These are phyloP conservation scores for Epizoanthus illoricatus DNA, from an alignment of 92 coral and sea anemone genomes.

Conservation along the genomic window DNA sequence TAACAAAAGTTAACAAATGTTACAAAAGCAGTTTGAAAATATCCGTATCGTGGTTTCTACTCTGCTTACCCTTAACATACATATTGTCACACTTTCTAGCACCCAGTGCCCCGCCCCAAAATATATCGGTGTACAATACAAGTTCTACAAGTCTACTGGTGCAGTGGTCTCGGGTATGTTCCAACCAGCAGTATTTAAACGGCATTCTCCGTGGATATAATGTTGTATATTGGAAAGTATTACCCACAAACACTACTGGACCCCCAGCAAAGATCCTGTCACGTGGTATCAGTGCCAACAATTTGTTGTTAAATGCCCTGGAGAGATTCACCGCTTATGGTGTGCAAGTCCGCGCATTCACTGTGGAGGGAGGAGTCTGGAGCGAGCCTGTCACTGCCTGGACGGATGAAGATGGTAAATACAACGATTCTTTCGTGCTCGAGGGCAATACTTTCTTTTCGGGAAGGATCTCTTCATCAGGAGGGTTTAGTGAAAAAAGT, in stretches of 20 bases:
- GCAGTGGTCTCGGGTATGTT: conserved; percentile 15
- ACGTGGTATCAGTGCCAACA: not conserved
- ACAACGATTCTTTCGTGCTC: too few relatives aligned
- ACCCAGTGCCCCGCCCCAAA: conserved; percentile 19
- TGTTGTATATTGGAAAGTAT: conserved; percentile 14
- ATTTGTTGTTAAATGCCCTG: not conserved
- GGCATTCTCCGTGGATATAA: conserved; percentile 33
- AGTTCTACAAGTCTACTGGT: conserved; percentile 32
- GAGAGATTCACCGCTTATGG: conserved; percentile 14
- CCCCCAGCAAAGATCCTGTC: not conserved
- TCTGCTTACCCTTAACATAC: too few relatives aligned
- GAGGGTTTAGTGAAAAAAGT: too few relatives aligned
- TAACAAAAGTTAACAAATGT: too few relatives aligned
- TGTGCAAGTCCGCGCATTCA: conserved; percentile 23
- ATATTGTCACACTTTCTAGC: not conserved
- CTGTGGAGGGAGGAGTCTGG: conserved; percentile 32
- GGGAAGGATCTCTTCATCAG: too few relatives aligned
- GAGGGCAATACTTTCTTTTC: too few relatives aligned
- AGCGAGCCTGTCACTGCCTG: conserved; percentile 19
- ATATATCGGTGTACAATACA: conserved; percentile 19
- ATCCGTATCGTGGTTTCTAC: too few relatives aligned
- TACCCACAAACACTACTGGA: not conserved
- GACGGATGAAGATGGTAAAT: conserved; percentile 29
- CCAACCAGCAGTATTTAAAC: conserved; percentile 19
- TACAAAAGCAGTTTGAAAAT: too few relatives aligned